phyloP scores from a whole-genome alignment of 64 coral and sea anemone species.

The Catalaphyllia jardinei region DNA sequence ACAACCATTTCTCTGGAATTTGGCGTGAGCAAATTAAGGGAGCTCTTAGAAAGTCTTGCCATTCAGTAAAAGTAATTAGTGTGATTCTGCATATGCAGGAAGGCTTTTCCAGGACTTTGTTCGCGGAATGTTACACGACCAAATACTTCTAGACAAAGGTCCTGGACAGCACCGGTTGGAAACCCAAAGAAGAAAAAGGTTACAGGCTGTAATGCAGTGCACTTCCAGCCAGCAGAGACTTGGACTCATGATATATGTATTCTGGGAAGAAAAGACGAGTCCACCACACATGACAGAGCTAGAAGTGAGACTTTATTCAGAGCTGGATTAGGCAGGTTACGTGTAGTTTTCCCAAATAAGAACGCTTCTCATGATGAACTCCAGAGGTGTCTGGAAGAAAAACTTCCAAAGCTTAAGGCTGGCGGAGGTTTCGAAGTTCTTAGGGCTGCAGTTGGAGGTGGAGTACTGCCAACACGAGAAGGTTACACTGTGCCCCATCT shows the following conservation, averaged over 20 bases:
- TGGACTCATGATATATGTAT: conserved; percentile 69
- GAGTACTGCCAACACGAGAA: conserved; percentile 46
- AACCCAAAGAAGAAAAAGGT: conserved; percentile 57
- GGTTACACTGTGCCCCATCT: conserved; percentile 44
- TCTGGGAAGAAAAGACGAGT: conserved; percentile 49
- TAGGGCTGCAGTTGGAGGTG: conserved; percentile 44
- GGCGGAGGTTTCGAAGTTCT: conserved; percentile 59
- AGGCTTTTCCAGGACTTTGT: conserved; percentile 64
- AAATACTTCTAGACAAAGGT: conserved; percentile 26
- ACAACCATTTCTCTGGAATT: not conserved
- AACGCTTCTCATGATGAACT: conserved; percentile 53
- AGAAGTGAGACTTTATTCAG: conserved; percentile 10
- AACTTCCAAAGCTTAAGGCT: conserved; percentile 57
- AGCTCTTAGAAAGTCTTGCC: conserved; percentile 9
- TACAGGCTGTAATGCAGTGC: conserved; percentile 33
- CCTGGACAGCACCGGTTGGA: conserved; percentile 21
- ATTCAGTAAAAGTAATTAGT: not conserved
- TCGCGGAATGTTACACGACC: conserved; percentile 59
- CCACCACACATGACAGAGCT: conserved; percentile 37
- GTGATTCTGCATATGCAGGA: conserved; percentile 19
- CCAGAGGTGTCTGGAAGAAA: conserved; percentile 36
- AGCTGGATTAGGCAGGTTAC: conserved; percentile 50
- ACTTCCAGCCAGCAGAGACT: conserved; percentile 38
- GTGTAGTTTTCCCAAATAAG: conserved; percentile 56
- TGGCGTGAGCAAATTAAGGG: conserved; percentile 11